A percentile compares a stretch with the other conserved stretches of the same genome.
Conservation (phyloP, 2,797 vertebrate species). For the Heliangelus exortis region DNA sequence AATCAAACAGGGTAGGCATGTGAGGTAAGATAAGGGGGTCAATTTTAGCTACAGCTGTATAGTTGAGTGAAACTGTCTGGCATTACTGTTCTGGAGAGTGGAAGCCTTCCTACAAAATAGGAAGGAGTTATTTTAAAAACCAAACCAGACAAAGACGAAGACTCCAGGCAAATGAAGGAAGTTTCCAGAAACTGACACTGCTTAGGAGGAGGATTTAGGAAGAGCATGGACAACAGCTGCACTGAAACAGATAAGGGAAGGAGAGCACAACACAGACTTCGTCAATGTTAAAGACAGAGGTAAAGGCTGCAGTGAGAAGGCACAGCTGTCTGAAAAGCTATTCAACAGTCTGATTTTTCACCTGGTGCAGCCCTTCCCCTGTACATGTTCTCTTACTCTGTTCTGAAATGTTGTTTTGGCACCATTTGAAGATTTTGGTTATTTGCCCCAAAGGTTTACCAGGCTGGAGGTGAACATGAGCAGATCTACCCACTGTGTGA, state of each 20-base stretch:
- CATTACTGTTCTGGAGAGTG: not conserved
- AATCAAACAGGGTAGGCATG: not conserved
- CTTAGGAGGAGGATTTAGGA: not conserved
- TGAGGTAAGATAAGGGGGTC: not conserved
- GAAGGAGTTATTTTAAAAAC: not conserved
- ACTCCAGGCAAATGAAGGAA: not conserved
- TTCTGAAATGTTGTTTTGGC: not conserved
- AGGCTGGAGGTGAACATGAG: not conserved
- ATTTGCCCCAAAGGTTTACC: not conserved
- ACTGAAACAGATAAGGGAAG: not conserved
- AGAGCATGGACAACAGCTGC: not conserved
- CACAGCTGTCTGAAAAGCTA: not conserved
- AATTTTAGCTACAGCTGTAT: not conserved
- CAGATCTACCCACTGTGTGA: not conserved
- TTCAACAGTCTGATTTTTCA: not conserved
- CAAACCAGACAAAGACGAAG: not conserved
- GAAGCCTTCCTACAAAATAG: not conserved
- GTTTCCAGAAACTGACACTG: not conserved
- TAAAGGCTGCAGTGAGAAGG: not conserved
- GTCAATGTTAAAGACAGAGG: not conserved
- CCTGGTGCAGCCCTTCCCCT: not conserved
- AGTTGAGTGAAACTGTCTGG: not conserved
- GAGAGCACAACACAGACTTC: not conserved
- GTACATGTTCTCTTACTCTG: fast-evolving
- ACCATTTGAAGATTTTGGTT: not conserved